Conservation (phyloP, 1,140 invertebrate genomes). For the Eurytemora carolleeae region DNA sequence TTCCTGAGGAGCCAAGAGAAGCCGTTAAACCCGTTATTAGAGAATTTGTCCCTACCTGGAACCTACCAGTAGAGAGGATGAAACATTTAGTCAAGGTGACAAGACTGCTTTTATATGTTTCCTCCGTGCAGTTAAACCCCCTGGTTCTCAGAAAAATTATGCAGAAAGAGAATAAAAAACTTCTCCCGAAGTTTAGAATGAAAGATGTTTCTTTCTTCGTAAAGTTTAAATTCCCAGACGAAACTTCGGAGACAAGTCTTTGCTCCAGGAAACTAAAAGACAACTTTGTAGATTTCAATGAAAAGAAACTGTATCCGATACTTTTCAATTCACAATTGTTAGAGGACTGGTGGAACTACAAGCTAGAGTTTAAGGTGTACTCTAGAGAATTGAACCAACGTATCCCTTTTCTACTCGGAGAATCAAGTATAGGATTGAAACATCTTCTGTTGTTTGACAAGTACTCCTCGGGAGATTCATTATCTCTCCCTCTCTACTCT, state of each 20-base stretch:
- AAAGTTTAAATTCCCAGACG: background rate
- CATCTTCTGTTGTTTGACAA: background rate
- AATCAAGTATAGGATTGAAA: background rate
- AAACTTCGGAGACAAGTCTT: background rate
- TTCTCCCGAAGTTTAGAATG: background rate
- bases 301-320: background rate
- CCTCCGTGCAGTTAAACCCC: background rate
- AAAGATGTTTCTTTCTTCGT: background rate
- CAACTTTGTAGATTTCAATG: background rate
- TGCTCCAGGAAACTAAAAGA: background rate
- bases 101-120: background rate
- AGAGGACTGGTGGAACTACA: background rate
- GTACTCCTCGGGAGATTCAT: background rate
- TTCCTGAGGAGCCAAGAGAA: background rate
- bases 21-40: too few relatives aligned
- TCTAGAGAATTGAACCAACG: background rate
- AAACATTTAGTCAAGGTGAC: background rate
- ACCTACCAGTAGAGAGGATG: background rate
- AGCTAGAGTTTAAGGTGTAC: background rate
- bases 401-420: background rate
- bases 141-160: too few relatives aligned
- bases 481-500: background rate
- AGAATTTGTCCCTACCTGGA: background rate
- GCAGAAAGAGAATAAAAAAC: background rate
- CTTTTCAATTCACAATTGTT: background rate